These are phyloP conservation scores for Syngnathus scovelli DNA, from an alignment of 2,113 vertebrate genomes.

Conservation along the genomic window DNA sequence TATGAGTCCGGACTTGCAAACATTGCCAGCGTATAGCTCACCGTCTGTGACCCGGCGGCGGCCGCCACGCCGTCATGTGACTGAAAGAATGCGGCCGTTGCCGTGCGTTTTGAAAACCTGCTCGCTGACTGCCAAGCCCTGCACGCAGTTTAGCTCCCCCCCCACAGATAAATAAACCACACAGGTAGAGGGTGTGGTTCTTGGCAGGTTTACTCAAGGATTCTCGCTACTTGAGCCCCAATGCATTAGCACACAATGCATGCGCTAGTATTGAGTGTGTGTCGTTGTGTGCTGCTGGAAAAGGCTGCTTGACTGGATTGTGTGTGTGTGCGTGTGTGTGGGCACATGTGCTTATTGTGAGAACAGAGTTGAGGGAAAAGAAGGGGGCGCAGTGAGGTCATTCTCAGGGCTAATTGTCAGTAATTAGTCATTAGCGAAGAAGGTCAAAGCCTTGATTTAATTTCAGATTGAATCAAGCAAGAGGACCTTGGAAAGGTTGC, in stretches of 20 bases:
- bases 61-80: constrained; percentile 36
- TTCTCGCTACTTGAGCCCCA: constrained; percentile 27
- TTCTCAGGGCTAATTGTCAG: constrained; percentile 65
- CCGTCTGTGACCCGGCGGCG: constrained; percentile 16
- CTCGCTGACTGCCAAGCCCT: constrained; percentile 16
- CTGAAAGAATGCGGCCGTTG: constrained; percentile 49
- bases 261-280: constrained; percentile 24
- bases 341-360: constrained; percentile 39
- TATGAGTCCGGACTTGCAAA: constrained; percentile 21
- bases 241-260: constrained; percentile 42
- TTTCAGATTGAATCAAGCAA: constrained; percentile 66
- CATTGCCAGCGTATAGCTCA: constrained; percentile 10
- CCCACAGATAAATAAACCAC: constrained; percentile 46
- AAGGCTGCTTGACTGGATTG: constrained; percentile 22
- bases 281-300: constrained; percentile 21
- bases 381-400: constrained; percentile 52
- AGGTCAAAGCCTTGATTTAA: constrained; percentile 69
- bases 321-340: constrained; percentile 30
- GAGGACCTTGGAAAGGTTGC: constrained; percentile 53
- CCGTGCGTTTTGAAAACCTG: constrained; percentile 40
- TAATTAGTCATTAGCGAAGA: constrained; percentile 71
- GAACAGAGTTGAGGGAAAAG: constrained; percentile 42
- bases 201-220: constrained; percentile 52
- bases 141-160: constrained; percentile 15
- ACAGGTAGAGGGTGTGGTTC: constrained; percentile 59